Percentiles rank a stretch among this genome's conserved stretches.
Evolutionary conservation across 2,888 invertebrate genomes (phyloP).

Genomic region (Lissonota sp.): DNA sequence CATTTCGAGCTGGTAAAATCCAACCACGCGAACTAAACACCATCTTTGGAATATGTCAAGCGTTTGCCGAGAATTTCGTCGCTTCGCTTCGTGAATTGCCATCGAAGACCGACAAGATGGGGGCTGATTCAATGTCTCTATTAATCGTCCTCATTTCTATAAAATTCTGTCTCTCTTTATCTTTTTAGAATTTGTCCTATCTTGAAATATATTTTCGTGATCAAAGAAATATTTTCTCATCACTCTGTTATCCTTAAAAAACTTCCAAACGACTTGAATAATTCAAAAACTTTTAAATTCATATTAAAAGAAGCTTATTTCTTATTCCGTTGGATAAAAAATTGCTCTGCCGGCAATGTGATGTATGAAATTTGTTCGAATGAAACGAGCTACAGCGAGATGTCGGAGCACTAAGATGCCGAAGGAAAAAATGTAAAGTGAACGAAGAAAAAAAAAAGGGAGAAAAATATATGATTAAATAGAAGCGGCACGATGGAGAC

Average conservation of each 20-base stretch:
- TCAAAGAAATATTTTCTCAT: no score
- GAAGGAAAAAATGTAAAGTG: constrained; percentile 6
- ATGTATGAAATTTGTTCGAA: no score
- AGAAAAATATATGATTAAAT: background rate
- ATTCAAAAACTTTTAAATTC: no score
- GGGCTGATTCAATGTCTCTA: background rate
- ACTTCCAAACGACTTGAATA: no score
- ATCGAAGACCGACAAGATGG: background rate
- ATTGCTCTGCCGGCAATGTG: no score
- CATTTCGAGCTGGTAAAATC: background rate
- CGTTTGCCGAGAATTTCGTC: constrained; percentile 3
- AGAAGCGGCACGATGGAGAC: constrained; percentile 13
- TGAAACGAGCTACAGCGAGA: no score
- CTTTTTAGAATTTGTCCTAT: background rate
- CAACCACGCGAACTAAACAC: constrained; percentile 7
- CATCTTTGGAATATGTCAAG: background rate
- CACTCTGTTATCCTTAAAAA: no score
- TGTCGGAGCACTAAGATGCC: no score
- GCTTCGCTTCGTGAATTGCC: background rate
- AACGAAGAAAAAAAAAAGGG: constrained; percentile 10
- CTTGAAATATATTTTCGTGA: no score
- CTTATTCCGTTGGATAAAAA: no score
- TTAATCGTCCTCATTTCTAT: background rate
- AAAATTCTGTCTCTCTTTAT: background rate
- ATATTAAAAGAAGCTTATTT: no score